Base-by-base conservation (phyloP, 2,888 invertebrate species). In the Lomographa bimaculata region DNA sequence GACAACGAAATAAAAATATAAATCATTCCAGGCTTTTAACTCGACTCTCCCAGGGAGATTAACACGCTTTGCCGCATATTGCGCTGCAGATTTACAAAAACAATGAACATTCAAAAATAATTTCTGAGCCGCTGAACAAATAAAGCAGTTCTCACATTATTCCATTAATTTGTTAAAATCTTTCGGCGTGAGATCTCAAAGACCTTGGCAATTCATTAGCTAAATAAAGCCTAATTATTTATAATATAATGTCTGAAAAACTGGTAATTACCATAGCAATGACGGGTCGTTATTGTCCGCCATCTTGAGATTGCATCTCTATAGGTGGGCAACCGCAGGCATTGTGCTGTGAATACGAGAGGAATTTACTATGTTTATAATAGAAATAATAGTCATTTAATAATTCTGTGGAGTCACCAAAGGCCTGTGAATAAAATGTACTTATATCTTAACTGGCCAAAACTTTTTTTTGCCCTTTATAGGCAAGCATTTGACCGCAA, bases 71-170 rank as follows among this genome's bases (percentile, higher is more conserved):
- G 41, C 26, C 26, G 36, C 36, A 42, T 36, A 32, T 42, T 42
- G 36, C 42, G 36, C 36, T 18, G 11, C 4, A 28, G 12, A 21
- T 26, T 16, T 17, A 24, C 10, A 36, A 30, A 41, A 37, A 36
- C 42, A 43, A 36, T 32, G 32, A 26, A 32, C 26, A 42, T 42
- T 39, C 23, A 46, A 50, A 45, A 41, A 50, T 45, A 27, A 41
- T 34, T 50, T 27, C 9, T 36, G 34, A 49, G 39, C 40, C 50
- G 25, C 38, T 50, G 36, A 53, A 53, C 53, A 53, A 53, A 50
- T 53, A 47, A 39, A 46, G 43, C 46, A 33, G 27, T 48, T 53
- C 53, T 41, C 53, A 53, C 50, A 53, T 47, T 53, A 47, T 50
- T 53, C 50, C 53, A 46, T 44, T 38, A 40, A 42, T 45, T 42